Base-by-base conservation (phyloP, 2,888 invertebrate genomes). In the Tubulanus polymorphus region DNA sequence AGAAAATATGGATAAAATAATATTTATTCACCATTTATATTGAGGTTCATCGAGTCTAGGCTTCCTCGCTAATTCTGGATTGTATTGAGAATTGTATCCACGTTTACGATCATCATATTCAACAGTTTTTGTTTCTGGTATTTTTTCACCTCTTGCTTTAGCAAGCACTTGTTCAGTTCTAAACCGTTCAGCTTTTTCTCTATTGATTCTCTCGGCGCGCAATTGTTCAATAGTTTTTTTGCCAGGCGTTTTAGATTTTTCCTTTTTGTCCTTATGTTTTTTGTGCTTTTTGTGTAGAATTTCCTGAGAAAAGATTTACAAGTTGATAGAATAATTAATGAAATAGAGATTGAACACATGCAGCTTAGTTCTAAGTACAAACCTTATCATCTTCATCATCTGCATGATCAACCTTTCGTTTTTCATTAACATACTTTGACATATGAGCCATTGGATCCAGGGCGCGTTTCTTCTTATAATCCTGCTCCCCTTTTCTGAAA, bases 11-110 rank as follows among this genome's bases (percentile, higher is more conserved):
- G n/a, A n/a, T n/a, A n/a, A n/a, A n/a, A n/a, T n/a, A n/a, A n/a
- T n/a, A n/a, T n/a, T n/a, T n/a, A n/a, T n/a, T n/a, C n/a, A n/a
- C n/a, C n/a, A n/a, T n/a, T n/a, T n/a, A n/a, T n/a, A n/a, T n/a
- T n/a, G n/a, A n/a, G n/a, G n/a, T n/a, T n/a, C 26, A 45, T 41
- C 57, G 1, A 23, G 35, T 15, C 46, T 58, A 6, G 29, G 48
- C 37, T 57, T 56, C 27, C 67, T 65, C 5, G 80, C 81, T 54
- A 83, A 68, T 47, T 82, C 80, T 29, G 97, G 97, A 82, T 95
- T 96, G 78, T 93, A 97, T 78, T 96, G 95, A 2, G 93, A 93
- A 81, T 94, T 94, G 75, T 97, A 97, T 80, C 89, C 90, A 70
- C 90, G 88, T 63, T 85, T 84, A 27, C 87, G 78, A 15, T 78